Base-by-base conservation (phyloP, 2,888 invertebrate species). In the Dynastes grantii region DNA sequence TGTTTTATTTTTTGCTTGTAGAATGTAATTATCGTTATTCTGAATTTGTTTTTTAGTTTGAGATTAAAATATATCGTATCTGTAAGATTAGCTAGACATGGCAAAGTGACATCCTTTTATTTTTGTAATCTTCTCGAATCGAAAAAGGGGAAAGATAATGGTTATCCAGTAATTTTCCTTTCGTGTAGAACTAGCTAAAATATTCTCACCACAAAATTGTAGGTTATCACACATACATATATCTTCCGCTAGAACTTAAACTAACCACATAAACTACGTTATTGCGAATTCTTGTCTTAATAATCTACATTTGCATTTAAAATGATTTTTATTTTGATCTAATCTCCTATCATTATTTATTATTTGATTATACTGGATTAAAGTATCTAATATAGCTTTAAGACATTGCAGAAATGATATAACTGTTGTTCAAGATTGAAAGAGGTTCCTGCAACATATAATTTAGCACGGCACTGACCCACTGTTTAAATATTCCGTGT, bases 401-500 rank as follows among this genome's bases (percentile, higher is more conserved):
- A 55, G 70, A 70, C 53, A 71, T 71, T 51, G 32, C n/a, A 53
- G 37, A 32, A 71, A 71, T 16, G 16, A 45, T 58, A 45, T 73
- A 73, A 73, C 73, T 73, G 73, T 73, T 73, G 37, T 37, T 55
- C 6, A 27, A 40, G 16, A 73, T 58, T 61, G 53, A 29, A 55
- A 29, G 13, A 73, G 45, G 40, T 16, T 53, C 61, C 40, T 40
- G 11, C 29, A 73, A 58, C 73, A 37, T 73, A 58, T 73, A 73
- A 73, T 73, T 73, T 73, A 37, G 61, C 61, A 61, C 61, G 61
- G 58, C 61, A 61, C 37, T 73, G 73, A 73, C 73, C 73, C 73
- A 61, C 73, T 73, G 58, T 40, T 68, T 61, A 61, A 40, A 61
- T 73, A 73, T 61, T 73, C 58, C 45, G 73, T 37, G 45, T 61